A percentile compares a stretch with the other conserved stretches of the same genome.
Evolutionary conservation across 2,797 vertebrate genomes (phyloP).

Genomic region (Molothrus aeneus): DNA sequence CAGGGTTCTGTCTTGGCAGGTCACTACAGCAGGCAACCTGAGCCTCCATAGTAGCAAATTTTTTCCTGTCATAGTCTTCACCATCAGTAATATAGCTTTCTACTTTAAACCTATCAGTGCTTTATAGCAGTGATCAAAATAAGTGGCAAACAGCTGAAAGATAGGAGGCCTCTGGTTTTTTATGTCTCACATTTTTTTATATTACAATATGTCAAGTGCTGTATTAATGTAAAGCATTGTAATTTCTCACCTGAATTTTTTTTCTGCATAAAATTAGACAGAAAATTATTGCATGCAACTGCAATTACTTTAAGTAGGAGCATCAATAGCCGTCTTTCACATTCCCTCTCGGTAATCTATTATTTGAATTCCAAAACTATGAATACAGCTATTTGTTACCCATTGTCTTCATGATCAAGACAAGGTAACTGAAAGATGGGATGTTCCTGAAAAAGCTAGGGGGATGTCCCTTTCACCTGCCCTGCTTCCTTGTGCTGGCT

Average conservation of each 20-base stretch:
- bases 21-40: neutral
- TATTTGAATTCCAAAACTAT: neutral
- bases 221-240: neutral
- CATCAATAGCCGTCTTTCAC: neutral
- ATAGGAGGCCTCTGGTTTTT: neutral
- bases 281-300: neutral
- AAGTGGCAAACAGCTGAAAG: neutral
- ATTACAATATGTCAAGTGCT: neutral
- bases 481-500: neutral
- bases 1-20: slow-evolving; percentile 14
- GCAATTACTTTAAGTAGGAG: neutral
- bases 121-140: neutral
- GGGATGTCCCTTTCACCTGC: neutral
- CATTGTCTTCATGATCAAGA: neutral
- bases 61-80: neutral
- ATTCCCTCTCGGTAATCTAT: neutral
- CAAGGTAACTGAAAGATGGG: neutral
- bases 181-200: neutral
- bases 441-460: neutral
- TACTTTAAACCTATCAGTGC: neutral
- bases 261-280: neutral
- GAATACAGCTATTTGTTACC: neutral
- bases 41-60: neutral
- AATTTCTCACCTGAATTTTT: neutral
- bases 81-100: neutral